Conservation (phyloP, 2,888 invertebrate species). For the Melanophora roralis region DNA sequence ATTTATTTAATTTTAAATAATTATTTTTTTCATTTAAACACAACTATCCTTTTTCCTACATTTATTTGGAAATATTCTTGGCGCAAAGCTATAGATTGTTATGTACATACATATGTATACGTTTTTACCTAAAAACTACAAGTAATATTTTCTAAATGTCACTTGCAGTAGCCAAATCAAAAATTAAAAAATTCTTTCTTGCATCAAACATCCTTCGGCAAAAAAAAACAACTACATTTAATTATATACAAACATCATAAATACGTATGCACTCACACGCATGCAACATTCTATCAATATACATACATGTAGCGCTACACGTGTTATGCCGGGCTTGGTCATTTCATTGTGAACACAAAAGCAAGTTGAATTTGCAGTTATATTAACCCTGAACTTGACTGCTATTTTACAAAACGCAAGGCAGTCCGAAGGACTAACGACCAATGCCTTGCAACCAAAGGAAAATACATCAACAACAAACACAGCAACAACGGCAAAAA, state of each 20-base stretch:
- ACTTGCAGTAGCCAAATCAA: background rate
- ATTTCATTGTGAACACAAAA: slow-evolving; percentile 11
- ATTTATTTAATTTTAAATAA: too few species aligned
- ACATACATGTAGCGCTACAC: slow-evolving; percentile 41
- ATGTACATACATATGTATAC: background rate
- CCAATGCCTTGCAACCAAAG: slow-evolving; percentile 24
- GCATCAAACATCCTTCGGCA: slow-evolving; percentile 27
- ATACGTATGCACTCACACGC: background rate
- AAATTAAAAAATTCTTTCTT: background rate
- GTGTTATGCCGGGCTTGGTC: slow-evolving; percentile 43
- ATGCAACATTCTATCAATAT: background rate
- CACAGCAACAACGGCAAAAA: slow-evolving; percentile 22
- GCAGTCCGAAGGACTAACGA: background rate
- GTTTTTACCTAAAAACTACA: background rate
- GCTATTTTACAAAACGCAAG: slow-evolving; percentile 32
- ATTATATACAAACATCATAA: too few species aligned
- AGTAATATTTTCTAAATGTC: slow-evolving; percentile 11
- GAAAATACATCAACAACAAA: background rate
- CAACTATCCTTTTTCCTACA: too few species aligned
- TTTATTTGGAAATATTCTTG: too few species aligned
- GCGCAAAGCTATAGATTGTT: too few species aligned
- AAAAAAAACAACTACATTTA: background rate
- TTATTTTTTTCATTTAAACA: too few species aligned
- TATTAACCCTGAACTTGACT: slow-evolving; percentile 62
- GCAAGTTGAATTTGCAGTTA: slow-evolving; percentile 36